Conservation (phyloP, 2,888 invertebrate species). For the Philaethria dido region DNA sequence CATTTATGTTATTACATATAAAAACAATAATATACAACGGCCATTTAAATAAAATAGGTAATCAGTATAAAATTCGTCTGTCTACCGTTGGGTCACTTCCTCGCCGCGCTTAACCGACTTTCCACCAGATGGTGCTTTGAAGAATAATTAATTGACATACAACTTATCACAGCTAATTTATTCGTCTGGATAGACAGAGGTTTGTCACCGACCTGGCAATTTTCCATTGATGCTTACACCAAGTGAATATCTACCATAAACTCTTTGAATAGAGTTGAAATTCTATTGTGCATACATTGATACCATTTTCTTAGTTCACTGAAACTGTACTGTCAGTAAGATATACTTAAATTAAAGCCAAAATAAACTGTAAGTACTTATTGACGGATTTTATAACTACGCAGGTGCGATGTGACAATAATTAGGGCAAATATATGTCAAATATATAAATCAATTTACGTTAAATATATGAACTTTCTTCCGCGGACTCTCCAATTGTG, state of each 20-base stretch:
- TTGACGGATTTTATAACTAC: constrained; percentile 70
- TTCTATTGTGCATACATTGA: constrained; percentile 20
- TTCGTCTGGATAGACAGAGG: constrained; percentile 77
- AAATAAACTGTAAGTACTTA: constrained; percentile 72
- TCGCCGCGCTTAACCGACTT: constrained; percentile 57
- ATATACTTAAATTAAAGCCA: constrained; percentile 75
- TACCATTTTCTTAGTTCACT: constrained; percentile 57
- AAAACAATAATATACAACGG: not conserved
- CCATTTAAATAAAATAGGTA: constrained; percentile 32
- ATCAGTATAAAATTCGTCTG: constrained; percentile 55
- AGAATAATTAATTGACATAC: constrained; percentile 83
- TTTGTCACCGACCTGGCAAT: constrained; percentile 78
- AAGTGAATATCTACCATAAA: constrained; percentile 49
- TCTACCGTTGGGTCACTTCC: constrained; percentile 66
- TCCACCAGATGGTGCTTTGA: constrained; percentile 81
- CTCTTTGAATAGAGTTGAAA: constrained; percentile 45
- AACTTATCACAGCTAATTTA: constrained; percentile 83
- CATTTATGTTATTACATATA: not conserved
- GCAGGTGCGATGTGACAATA: constrained; percentile 51
- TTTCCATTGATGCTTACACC: constrained; percentile 57
- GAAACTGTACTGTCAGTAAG: constrained; percentile 62
- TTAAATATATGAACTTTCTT: constrained; percentile 32
- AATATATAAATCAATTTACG: constrained; percentile 40
- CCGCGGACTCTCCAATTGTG: too few relatives aligned
- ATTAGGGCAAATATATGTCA: constrained; percentile 54